These are phyloP conservation scores for Hoplostethus atlanticus DNA, from an alignment of 2,797 vertebrate genomes.

Conservation along the genomic window DNA sequence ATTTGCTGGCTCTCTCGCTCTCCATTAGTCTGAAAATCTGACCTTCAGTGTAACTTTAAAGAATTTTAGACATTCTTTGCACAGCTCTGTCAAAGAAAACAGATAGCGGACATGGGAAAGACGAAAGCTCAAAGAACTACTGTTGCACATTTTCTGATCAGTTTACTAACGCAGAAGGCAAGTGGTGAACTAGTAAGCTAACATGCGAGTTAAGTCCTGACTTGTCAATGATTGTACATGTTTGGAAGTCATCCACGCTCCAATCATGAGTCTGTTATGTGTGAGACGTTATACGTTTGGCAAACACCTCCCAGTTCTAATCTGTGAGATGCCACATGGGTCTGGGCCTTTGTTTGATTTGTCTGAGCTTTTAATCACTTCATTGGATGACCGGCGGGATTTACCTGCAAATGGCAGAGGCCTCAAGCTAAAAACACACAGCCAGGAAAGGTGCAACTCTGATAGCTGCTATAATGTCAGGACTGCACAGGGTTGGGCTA, in stretches of 20 bases:
- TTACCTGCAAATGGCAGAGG: constrained; percentile 67
- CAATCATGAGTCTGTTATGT: neutral
- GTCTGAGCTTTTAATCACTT: constrained; percentile 76
- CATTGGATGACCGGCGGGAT: constrained; percentile 73
- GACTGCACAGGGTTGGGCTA: neutral
- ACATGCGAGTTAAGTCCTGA: neutral
- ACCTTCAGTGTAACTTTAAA: constrained; percentile 52
- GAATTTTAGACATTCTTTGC: constrained; percentile 51
- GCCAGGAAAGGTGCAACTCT: neutral
- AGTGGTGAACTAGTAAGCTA: neutral
- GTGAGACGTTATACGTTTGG: constrained; percentile 1
- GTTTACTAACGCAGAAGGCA: too few relatives aligned
- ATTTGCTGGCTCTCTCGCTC: neutral
- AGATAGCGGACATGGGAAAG: constrained; percentile 35
- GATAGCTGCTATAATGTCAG: neutral
- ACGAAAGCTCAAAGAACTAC: constrained; percentile 3
- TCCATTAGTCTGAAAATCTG: constrained; percentile 50
- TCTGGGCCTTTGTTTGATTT: constrained; percentile 61
- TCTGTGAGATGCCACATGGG: constrained; percentile 46
- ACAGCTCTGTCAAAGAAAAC: constrained; percentile 29
- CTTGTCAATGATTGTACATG: neutral
- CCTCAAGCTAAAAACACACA: constrained; percentile 31
- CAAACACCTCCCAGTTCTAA: constrained; percentile 35
- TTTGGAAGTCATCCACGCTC: neutral
- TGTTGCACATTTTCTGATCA: constrained; percentile 4